Conservation (phyloP, 2,797 vertebrate species). For the Characodon lateralis region DNA sequence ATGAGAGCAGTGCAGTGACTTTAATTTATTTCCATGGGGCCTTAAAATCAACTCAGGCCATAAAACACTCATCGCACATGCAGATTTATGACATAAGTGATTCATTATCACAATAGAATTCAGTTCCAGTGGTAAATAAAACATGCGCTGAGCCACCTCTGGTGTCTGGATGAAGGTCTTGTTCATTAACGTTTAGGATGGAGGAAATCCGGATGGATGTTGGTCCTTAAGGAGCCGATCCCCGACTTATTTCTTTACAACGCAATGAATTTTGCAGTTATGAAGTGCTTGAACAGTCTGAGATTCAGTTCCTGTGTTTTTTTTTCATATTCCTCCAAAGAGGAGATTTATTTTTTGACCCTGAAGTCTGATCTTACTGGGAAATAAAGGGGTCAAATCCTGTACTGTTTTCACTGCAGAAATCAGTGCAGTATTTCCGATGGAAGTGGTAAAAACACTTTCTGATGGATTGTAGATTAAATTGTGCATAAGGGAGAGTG, state of each 20-base stretch:
- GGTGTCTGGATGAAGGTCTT: slow-evolving; percentile 4
- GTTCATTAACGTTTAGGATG: slow-evolving; percentile 8
- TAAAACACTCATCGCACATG: neutral
- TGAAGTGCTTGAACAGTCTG: neutral
- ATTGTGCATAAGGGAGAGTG: neutral
- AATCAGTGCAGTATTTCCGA: slow-evolving; percentile 10
- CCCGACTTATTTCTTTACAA: neutral
- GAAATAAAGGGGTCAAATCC: neutral
- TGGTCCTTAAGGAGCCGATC: neutral
- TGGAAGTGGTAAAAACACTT: neutral
- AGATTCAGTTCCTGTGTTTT: neutral
- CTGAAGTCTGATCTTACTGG: slow-evolving; percentile 21
- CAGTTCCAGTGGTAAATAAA: slow-evolving; percentile 3
- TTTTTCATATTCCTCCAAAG: neutral
- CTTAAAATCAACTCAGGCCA: neutral
- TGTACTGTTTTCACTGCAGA: neutral
- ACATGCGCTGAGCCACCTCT: neutral
- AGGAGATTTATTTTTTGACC: neutral
- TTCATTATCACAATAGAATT: slow-evolving; percentile 6
- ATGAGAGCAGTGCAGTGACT: neutral
- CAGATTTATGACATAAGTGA: slow-evolving; percentile 2
- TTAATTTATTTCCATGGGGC: neutral
- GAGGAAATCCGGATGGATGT: neutral
- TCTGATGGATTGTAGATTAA: neutral
- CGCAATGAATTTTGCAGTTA: neutral